A percentile compares a stretch with the other conserved stretches of the same genome.
Conservation (phyloP, 2,113 vertebrate species). For the Pachyramphus minor region DNA sequence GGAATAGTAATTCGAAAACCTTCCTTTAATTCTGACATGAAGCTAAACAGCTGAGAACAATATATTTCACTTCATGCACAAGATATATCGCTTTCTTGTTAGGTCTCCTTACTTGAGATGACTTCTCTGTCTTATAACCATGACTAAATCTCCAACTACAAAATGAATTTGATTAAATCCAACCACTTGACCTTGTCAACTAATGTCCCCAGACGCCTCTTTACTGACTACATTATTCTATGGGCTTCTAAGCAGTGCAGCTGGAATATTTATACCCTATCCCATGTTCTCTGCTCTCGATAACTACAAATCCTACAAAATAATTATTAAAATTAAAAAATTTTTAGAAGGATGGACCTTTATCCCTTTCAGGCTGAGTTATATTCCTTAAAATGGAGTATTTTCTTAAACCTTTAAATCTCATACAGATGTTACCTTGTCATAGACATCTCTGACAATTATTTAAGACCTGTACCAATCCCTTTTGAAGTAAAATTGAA, state of each 20-base stretch:
- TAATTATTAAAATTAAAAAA: not conserved
- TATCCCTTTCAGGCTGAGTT: not conserved
- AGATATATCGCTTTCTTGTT: slow-evolving; percentile 35
- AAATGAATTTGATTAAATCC: slow-evolving; percentile 66
- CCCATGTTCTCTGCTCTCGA: not conserved
- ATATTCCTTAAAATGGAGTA: not conserved
- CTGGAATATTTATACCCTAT: not conserved
- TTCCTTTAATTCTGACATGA: not conserved
- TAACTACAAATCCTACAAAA: not conserved
- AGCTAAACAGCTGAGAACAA: slow-evolving; percentile 4
- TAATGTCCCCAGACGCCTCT: slow-evolving; percentile 8
- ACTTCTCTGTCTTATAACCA: slow-evolving; percentile 30
- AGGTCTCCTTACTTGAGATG: slow-evolving; percentile 33
- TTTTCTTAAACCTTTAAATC: not conserved
- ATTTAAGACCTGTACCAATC: not conserved
- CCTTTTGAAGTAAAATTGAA: not conserved
- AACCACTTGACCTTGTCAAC: slow-evolving; percentile 48
- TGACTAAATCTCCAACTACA: slow-evolving; percentile 44
- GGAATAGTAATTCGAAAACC: not conserved
- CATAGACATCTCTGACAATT: not conserved
- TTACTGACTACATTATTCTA: slow-evolving; percentile 20
- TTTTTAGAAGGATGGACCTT: not conserved
- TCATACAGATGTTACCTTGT: not conserved
- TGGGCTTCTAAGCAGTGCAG: not conserved
- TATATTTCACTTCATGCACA: slow-evolving; percentile 25